Base-by-base conservation (phyloP, 2,888 invertebrate genomes). In the Drosophila longiperda region DNA sequence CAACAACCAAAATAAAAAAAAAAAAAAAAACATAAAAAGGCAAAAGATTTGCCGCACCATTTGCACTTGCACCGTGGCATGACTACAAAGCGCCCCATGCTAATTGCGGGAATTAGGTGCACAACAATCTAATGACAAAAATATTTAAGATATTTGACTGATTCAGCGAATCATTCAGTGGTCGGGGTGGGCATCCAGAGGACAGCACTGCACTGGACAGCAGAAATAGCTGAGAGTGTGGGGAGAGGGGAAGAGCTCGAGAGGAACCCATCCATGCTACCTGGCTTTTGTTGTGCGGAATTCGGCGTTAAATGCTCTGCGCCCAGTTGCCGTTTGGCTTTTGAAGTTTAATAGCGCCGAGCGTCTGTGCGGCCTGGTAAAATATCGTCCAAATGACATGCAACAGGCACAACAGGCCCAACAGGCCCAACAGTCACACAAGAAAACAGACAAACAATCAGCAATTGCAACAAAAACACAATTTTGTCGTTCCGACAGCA, bases 291-390 rank as follows among this genome's bases (percentile, higher is more conserved):
- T 85, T 70, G 78, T 82, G 12, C 64, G 87, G 85, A 85, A 89
- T 86, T 84, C 33, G 89, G 85, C 89, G 85, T 72, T 86, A 86
- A 86, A 86, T 86, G 85, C 87, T 89, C 87, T 87, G 89, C 89
- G 89, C 85, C 89, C 85, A 87, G 89, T 86, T 86, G 85, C 74
- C 80, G 72, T 82, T 80, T 33, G 71, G 40, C 78, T 82, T 89
- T 89, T 89, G 85, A 89, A 60, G 89, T 89, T 86, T 82, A 86
- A 86, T 86, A 89, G 89, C 70, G 89, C 73, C 82, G 70, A 82
- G 80, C 70, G 62, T 34, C 26, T n/a, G 48, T 66, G 55, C 38
- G 55, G 64, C 40, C 40, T 34, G 59, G 62, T 55, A 61, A 66
- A 26, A 29, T 55, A 68, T n/a, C 49, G 42, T 59, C 34, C 68